Evolutionary conservation across 2,113 vertebrate species (phyloP).

Genomic region (Odontophorus gujanensis): DNA sequence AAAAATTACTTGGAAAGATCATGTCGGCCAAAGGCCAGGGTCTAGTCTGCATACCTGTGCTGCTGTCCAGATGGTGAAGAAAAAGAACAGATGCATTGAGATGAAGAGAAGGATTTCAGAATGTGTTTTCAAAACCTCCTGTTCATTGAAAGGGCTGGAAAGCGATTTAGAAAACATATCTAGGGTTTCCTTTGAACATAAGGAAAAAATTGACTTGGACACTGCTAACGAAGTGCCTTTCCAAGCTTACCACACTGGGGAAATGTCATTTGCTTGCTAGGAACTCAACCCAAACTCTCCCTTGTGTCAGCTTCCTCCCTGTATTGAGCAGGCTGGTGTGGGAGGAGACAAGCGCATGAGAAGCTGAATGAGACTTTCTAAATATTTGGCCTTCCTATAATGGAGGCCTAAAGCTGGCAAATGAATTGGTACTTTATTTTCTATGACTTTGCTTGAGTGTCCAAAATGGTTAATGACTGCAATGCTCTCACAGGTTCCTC

Average conservation of each 20-base stretch:
- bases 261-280: constrained; percentile 15
- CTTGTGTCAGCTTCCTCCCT: background rate
- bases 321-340: background rate
- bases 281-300: background rate
- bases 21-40: constrained; percentile 38
- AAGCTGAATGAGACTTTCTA: background rate
- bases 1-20: constrained; percentile 71
- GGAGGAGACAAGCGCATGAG: background rate
- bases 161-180: constrained; percentile 54
- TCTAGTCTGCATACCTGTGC: constrained; percentile 21
- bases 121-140: constrained; percentile 52
- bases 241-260: background rate
- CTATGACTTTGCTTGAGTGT: background rate
- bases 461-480: background rate
- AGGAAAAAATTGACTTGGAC: constrained; percentile 54
- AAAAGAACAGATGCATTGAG: constrained; percentile 20
- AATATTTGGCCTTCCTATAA: background rate
- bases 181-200: constrained; percentile 56
- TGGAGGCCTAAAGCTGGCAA: background rate
- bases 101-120: constrained; percentile 39
- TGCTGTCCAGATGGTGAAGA: constrained; percentile 52
- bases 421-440: background rate
- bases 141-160: constrained; percentile 16
- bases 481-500: background rate
- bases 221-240: background rate